Conservation (phyloP, 2,797 vertebrate species). For the Sebastes oblongus region DNA sequence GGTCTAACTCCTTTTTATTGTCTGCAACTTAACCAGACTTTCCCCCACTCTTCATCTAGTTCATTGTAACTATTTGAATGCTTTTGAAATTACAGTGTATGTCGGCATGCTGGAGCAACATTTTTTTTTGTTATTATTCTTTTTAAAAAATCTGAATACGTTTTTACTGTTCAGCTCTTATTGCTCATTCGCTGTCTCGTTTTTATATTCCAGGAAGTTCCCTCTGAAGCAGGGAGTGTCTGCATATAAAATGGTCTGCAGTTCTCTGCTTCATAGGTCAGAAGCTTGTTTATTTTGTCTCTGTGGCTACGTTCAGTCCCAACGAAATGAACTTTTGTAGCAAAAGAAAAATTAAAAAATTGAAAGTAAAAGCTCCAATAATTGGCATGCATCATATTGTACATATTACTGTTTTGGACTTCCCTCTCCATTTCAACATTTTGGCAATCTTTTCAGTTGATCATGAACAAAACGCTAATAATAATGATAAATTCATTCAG, state of each 20-base stretch:
- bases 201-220: conserved; percentile 99
- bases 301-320: conserved; percentile 98
- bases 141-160: conserved; percentile 76
- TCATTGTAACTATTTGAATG: conserved; percentile 60
- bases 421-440: conserved; percentile 42
- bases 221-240: conserved; percentile 99
- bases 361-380: conserved; percentile 51
- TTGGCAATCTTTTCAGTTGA: conserved; percentile 20
- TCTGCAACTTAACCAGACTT: conserved; percentile 49
- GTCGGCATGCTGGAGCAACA: conserved; percentile 66
- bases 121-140: conserved; percentile 57
- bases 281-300: conserved; percentile 99
- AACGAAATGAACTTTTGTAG: conserved; percentile 73
- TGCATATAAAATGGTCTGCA: conserved; percentile 99
- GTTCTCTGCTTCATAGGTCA: conserved; percentile 99
- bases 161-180: conserved; percentile 95
- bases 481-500: conserved; percentile 17
- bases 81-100: conserved; percentile 63
- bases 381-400: conserved; percentile 78
- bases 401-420: conserved; percentile 56
- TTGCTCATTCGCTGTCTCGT: conserved; percentile 99
- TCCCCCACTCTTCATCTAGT: conserved; percentile 44
- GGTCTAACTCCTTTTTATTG: conserved; percentile 42
- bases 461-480: conserved; percentile 42
- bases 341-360: conserved; percentile 40